These are phyloP conservation scores for Merluccius polli DNA, from an alignment of 2,797 vertebrate species.

Conservation along the genomic window DNA sequence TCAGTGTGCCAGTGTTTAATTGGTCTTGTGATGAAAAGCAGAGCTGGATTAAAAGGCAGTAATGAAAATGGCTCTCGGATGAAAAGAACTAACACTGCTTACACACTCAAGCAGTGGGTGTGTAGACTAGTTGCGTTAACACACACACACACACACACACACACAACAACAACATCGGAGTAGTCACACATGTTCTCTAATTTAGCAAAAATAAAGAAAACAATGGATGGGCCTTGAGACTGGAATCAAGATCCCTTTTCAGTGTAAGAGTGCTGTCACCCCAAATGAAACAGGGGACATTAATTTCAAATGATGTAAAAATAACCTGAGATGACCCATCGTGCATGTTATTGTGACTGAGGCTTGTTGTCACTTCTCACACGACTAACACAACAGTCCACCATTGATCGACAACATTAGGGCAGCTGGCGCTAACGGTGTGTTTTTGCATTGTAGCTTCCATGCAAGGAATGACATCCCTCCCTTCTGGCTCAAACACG, in stretches of 20 bases:
- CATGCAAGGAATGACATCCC: not conserved
- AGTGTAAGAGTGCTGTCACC: not conserved
- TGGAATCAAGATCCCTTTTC: not conserved
- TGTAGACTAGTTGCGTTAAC: not conserved
- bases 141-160: not conserved
- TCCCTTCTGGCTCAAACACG: not conserved
- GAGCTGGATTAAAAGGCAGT: conserved; percentile 20
- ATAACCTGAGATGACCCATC: not conserved
- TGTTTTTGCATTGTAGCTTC: not conserved
- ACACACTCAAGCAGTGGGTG: not conserved
- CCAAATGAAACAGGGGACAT: not conserved
- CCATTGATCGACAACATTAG: not conserved
- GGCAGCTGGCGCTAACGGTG: not conserved
- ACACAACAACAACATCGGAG: not conserved
- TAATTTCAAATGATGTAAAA: not conserved
- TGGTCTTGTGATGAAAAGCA: conserved; percentile 25
- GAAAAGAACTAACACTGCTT: not conserved
- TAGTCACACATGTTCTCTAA: not conserved
- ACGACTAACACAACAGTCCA: not conserved
- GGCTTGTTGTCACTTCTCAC: not conserved
- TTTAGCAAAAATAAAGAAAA: not conserved
- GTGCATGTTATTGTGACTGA: not conserved
- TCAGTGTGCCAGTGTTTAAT: conserved; percentile 24
- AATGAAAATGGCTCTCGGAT: conserved; percentile 24
- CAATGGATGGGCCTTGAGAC: not conserved